Base-by-base conservation (phyloP, 2,113 vertebrate genomes). In the Pedetes capensis region DNA sequence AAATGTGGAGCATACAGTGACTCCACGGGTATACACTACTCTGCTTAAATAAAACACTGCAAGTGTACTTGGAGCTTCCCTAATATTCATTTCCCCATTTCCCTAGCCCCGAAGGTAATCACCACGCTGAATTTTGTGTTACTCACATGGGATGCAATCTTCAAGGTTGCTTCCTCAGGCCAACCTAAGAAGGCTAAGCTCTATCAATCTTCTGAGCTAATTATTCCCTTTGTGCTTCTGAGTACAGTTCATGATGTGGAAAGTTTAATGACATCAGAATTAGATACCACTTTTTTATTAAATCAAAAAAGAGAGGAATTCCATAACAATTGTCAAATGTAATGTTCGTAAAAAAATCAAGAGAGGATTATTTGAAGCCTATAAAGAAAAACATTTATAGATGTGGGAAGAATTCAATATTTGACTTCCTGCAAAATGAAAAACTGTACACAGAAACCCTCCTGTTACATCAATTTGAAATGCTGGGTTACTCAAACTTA, bases 221-320 rank as follows among this genome's bases (percentile, higher is more conserved):
- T 95, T 82, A 92, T 51, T 96, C 72, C 74, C 81, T 90, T 74
- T 74, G 94, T 96, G 88, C 84, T 51, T 74, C 42, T 94, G 61
- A 86, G 71, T 64, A 80, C 81, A 96, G 95, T 95, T 95, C 90
- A 95, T 39, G 76, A 95, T 87, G 88, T 85, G 80, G 49, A 89
- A 89, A 49, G 18, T 94, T 59, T 94, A 91, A 75, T 69, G 80
- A 66, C 71, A 96, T n/a, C 87, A 94, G 68, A 95, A 93, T 91
- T 89, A 84, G 64, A 68, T 82, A 66, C 44, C 75, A 20, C 55
- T 74, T 89, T 83, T 88, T 85, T 69, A 84, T 74, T 93, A 84
- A 95, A 93, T 93, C 7, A 91, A 88, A 94, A 89, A 47, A 75
- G 34, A 49, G 16, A n/a, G 68, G 7, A 39, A 88, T 94, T 93